Base-by-base conservation (phyloP, 1,140 invertebrate species). In the Mizuhopecten yessoensis region DNA sequence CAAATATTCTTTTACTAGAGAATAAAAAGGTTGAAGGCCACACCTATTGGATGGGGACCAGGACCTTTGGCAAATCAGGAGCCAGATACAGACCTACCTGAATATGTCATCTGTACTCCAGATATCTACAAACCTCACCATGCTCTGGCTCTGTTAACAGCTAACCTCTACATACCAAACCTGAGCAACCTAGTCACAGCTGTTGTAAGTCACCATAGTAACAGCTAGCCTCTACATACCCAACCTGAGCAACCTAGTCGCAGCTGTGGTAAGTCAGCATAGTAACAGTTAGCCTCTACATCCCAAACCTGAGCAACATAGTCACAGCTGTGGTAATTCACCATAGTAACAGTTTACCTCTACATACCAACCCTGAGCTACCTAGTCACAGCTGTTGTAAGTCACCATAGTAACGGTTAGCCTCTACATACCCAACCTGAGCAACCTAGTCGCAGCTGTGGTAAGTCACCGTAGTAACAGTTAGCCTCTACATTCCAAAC, bases 181-280 rank as follows among this genome's bases (percentile, higher is more conserved):
- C 89, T 96, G 5, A 88, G 93, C 39, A 92, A 92, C 86, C 92
- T 95, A 33, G 91, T 94, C 33, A 89, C 91, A 39, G 89, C 93
- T 49, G 93, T 94, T 92, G 94, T 94, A 87, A 34, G 92, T 91
- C 15, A 39, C 15, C 29, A 89, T 96, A 88, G 91, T 96, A 42
- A 96, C 95, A n/a, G 94, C 94, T 36, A 96, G 95, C 75, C 92
- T 96, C 11, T 95, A 95, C 88, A 93, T 96, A 36, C 95, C 95
- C 15, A 94, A 96, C 88, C 88, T 96, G 1, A 88, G 93, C 39
- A 92, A 92, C 86, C 92, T 95, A 29, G 90, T 94, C 33, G 87
- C 91, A 34, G 88, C 93, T 86, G 93, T 94, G 92, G 94, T 94
- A 87, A 34, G 92, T 96, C 33, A 95, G 95, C 0, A 92, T 96